phyloP scores from a whole-genome alignment of 2,113 vertebrate species.

The Corvus moneduloides region DNA sequence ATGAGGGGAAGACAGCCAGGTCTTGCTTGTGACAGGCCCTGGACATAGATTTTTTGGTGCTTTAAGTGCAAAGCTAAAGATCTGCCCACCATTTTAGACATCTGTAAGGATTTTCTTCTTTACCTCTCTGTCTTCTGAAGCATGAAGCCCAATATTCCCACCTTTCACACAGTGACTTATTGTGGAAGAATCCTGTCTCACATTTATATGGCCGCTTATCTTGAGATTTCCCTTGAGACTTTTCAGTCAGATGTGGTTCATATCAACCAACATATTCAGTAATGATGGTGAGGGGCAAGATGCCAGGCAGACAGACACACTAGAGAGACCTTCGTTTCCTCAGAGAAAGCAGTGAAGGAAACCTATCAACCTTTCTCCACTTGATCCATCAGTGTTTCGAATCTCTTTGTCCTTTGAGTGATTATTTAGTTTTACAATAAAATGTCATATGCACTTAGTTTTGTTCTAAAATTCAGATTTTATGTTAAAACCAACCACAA shows the following conservation, averaged over 20 bases:
- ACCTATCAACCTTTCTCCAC: neutral
- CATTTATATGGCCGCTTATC: neutral
- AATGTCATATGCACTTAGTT: neutral
- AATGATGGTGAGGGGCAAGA: neutral
- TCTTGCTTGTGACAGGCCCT: neutral
- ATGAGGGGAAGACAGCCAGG: neutral
- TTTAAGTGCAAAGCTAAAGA: neutral
- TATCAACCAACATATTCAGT: neutral
- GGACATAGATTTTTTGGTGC: neutral
- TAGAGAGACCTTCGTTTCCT: neutral
- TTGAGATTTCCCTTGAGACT: neutral
- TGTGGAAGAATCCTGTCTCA: neutral
- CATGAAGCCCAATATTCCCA: neutral
- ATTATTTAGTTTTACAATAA: neutral
- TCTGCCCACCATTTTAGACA: neutral
- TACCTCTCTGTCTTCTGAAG: neutral
- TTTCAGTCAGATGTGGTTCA: neutral
- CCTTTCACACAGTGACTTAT: neutral
- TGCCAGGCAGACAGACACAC: neutral
- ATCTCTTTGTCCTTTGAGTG: constrained; percentile 21
- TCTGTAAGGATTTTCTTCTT: neutral
- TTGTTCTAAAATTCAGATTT: neutral
- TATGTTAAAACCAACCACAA: neutral
- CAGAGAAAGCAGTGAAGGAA: neutral
- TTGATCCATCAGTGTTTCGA: neutral